Conservation (phyloP, 2,797 vertebrate species). For the Chloroceryle inda region DNA sequence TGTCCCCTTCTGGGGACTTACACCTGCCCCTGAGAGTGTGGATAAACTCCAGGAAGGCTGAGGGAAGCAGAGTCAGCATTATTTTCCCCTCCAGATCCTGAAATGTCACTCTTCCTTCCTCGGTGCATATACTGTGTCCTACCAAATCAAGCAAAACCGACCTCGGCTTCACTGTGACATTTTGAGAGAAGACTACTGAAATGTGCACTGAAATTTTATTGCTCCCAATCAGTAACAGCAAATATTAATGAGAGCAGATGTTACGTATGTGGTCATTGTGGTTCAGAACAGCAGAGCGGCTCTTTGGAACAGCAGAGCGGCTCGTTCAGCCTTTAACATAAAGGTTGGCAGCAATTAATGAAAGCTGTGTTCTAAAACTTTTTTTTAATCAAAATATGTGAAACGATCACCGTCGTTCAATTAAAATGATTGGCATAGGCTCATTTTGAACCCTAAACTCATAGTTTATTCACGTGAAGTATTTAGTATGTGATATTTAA, state of each 20-base stretch:
- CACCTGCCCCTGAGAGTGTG: neutral
- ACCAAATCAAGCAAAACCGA: neutral
- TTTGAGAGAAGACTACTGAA: neutral
- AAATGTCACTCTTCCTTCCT: neutral
- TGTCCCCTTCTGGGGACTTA: neutral
- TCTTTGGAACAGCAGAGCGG: neutral
- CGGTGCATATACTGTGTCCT: neutral
- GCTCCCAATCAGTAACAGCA: neutral
- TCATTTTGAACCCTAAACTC: neutral
- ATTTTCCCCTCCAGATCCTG: neutral
- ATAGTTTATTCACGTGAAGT: neutral
- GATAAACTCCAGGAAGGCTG: neutral
- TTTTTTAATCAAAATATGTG: neutral
- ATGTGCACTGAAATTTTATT: conserved; percentile 29
- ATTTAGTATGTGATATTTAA: neutral
- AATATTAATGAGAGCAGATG: conserved; percentile 3
- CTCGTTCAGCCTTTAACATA: neutral
- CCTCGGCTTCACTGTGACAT: neutral
- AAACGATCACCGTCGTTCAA: neutral
- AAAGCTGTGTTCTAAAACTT: neutral
- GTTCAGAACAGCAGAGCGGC: neutral
- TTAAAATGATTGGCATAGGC: neutral
- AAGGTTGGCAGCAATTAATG: neutral
- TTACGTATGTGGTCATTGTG: neutral
- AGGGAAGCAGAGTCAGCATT: neutral